Percentiles rank a stretch among this genome's conserved stretches.
Evolutionary conservation across 2,888 invertebrate species (phyloP).

Genomic region (Epinotia bilunana): DNA sequence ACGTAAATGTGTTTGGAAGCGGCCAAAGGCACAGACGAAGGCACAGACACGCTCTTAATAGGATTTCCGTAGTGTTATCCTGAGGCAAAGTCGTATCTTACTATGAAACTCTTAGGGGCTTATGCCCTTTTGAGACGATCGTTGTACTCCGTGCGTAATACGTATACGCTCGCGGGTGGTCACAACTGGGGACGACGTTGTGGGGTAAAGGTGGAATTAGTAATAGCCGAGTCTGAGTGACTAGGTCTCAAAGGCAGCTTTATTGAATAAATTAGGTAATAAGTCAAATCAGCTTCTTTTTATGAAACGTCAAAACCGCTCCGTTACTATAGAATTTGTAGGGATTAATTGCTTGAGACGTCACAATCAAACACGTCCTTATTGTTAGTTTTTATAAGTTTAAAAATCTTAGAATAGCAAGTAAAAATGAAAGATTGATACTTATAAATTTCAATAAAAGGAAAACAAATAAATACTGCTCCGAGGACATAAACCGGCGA

Average conservation of each 20-base stretch:
- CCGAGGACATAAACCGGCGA: too few relatives aligned
- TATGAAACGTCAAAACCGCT: too few relatives aligned
- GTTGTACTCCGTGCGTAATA: conserved; percentile 10
- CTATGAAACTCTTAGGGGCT: not conserved
- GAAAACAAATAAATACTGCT: too few relatives aligned
- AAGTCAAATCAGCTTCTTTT: too few relatives aligned
- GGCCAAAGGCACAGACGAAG: conserved; percentile 32
- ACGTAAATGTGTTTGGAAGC: conserved; percentile 29
- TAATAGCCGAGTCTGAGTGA: not conserved
- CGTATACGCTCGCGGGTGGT: conserved; percentile 9
- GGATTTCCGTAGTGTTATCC: conserved; percentile 5
- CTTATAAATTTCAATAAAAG: too few relatives aligned
- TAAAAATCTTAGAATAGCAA: too few relatives aligned
- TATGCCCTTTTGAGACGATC: not conserved
- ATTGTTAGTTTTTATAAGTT: too few relatives aligned
- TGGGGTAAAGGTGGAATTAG: conserved; percentile 22
- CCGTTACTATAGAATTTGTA: too few relatives aligned
- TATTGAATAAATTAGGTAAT: conserved; percentile 14
- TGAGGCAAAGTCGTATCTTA: not conserved
- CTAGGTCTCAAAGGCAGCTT: conserved; percentile 7
- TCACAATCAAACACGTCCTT: too few relatives aligned
- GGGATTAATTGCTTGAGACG: too few relatives aligned
- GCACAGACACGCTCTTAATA: conserved; percentile 26
- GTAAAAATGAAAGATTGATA: too few relatives aligned
- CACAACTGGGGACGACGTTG: conserved; percentile 2